Conservation (phyloP, 2,888 invertebrate genomes). For the Ischnus inquisitorius region DNA sequence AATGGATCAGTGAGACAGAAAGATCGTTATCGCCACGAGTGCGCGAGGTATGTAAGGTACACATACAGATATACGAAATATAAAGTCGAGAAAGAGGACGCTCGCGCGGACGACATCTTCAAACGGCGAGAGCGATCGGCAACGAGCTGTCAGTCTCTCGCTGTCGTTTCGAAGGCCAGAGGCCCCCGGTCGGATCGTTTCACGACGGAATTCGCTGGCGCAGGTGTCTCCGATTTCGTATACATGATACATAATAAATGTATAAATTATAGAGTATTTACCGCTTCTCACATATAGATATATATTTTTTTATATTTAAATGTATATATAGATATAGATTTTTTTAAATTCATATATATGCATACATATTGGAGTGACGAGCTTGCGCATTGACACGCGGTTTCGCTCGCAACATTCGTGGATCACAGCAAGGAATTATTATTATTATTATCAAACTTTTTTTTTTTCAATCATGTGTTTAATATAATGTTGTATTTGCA, state of each 20-base stretch:
- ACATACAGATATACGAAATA: background rate
- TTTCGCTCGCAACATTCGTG: slow-evolving; percentile 26
- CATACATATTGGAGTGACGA: slow-evolving; percentile 33
- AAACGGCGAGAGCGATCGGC: slow-evolving; percentile 29
- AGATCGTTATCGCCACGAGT: slow-evolving; percentile 54
- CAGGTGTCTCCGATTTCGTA: slow-evolving; percentile 38
- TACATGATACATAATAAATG: slow-evolving; percentile 17
- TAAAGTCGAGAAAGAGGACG: slow-evolving; percentile 43
- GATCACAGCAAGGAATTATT: background rate
- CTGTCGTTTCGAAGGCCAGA: slow-evolving; percentile 26
- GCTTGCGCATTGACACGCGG: slow-evolving; percentile 44
- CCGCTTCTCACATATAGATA: background rate
- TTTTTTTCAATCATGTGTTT: background rate
- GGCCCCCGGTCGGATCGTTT: slow-evolving; percentile 44
- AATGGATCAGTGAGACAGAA: slow-evolving; percentile 59
- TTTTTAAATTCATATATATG: too few relatives aligned
- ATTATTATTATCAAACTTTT: background rate
- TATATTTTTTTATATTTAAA: too few relatives aligned
- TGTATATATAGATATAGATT: too few relatives aligned
- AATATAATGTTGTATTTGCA: slow-evolving; percentile 45
- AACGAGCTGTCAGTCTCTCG: slow-evolving; percentile 52
- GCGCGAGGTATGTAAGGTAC: background rate
- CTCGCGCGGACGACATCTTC: slow-evolving; percentile 41
- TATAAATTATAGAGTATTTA: background rate
- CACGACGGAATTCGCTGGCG: slow-evolving; percentile 32